These are phyloP conservation scores for Australoheros facetus DNA, from an alignment of 2,797 vertebrate genomes.

Conservation along the genomic window DNA sequence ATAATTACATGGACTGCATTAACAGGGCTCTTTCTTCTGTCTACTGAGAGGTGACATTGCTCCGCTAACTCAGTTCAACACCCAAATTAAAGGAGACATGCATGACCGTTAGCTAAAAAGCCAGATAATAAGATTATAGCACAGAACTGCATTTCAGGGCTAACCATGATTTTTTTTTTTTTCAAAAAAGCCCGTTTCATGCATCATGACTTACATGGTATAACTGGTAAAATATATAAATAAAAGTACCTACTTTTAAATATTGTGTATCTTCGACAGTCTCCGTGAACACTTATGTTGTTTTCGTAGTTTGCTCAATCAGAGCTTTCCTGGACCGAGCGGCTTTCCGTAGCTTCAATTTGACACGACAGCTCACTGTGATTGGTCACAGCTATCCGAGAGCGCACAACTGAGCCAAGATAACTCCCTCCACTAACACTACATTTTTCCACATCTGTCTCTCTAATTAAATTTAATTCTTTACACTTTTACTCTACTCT, in stretches of 20 bases:
- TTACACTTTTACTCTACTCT: no score
- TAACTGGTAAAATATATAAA: rapidly evolving
- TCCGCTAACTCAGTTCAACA: not conserved
- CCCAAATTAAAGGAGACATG: not conserved
- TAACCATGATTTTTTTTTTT: no score
- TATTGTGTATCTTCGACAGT: not conserved
- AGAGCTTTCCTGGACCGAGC: not conserved
- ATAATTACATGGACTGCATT: not conserved
- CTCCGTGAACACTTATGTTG: slow-evolving; percentile 2
- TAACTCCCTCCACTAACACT: not conserved
- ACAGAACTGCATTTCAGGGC: not conserved
- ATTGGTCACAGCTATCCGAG: slow-evolving; percentile 66
- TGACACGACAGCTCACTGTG: slow-evolving; percentile 82
- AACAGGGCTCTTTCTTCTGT: not conserved
- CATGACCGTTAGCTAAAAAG: slow-evolving; percentile 4
- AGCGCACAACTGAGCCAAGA: slow-evolving; percentile 8
- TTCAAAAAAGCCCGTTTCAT: not conserved
- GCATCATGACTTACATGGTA: rapidly evolving
- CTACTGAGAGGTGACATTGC: not conserved
- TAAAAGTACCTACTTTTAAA: not conserved
- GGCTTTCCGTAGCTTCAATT: slow-evolving; percentile 67
- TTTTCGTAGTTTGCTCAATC: not conserved
- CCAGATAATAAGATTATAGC: not conserved
- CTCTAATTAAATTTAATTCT: not conserved
- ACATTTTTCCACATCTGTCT: no score